Percentiles rank a stretch among this genome's conserved stretches.
Evolutionary conservation across 2,113 vertebrate species (phyloP).

Genomic region (Proteles cristata): DNA sequence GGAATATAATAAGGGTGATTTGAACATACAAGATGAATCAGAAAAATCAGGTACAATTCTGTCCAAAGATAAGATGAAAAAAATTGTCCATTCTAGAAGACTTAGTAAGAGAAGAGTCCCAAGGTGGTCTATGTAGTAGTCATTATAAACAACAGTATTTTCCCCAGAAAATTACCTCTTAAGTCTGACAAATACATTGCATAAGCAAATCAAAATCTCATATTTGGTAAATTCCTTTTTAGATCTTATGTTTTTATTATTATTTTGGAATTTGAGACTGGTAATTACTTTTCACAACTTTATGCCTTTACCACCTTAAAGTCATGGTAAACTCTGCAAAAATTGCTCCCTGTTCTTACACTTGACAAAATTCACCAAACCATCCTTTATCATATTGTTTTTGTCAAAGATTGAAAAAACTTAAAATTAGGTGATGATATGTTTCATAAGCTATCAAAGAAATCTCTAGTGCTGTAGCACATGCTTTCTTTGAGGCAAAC

Average conservation of each 20-base stretch:
- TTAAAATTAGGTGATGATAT: neutral
- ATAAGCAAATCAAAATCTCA: neutral
- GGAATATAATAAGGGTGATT: neutral
- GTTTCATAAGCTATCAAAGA: slow-evolving; percentile 8
- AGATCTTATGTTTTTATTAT: neutral
- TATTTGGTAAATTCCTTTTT: neutral
- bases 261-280: neutral
- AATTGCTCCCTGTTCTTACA: neutral
- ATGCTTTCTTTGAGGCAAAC: neutral
- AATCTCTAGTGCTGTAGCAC: neutral
- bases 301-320: neutral
- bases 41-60: neutral
- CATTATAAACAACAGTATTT: neutral
- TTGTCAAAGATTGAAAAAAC: neutral
- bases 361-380: neutral
- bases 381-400: neutral
- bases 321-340: neutral
- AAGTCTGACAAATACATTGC: slow-evolving; percentile 4
- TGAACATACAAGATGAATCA: neutral
- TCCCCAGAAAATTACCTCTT: neutral
- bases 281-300: neutral
- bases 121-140: neutral
- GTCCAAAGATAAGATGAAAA: neutral
- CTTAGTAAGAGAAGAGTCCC: neutral
- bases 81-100: neutral